Conservation (phyloP, 2,888 invertebrate species). For the Brenthis hecate region DNA sequence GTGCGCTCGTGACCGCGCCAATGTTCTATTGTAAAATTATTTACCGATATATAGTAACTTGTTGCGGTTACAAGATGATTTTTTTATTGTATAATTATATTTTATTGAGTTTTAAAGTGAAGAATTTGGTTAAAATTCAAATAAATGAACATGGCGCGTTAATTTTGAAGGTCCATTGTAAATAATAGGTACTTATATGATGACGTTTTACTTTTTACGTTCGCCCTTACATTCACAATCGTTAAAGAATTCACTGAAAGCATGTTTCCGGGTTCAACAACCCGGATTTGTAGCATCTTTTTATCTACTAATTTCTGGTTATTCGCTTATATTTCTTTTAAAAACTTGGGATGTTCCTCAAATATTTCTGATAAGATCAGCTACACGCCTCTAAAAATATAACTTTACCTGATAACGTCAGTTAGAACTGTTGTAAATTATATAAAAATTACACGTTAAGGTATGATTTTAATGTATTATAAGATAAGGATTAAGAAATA, state of each 20-base stretch:
- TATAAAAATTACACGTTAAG: too few species aligned
- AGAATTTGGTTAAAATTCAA: background rate
- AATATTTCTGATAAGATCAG: constrained; percentile 5
- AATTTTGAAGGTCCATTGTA: background rate
- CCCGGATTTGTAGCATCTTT: constrained; percentile 58
- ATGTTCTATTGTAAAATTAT: constrained; percentile 27
- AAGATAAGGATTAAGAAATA: too few species aligned
- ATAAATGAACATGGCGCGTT: too few species aligned
- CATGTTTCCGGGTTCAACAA: constrained; percentile 55
- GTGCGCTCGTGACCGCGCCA: constrained; percentile 67
- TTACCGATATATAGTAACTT: constrained; percentile 22
- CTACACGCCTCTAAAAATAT: background rate
- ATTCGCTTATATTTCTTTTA: constrained; percentile 20
- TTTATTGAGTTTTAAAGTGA: background rate
- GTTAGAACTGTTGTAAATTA: background rate
- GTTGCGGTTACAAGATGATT: constrained; percentile 1
- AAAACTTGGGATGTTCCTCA: constrained; percentile 8
- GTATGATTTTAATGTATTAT: too few species aligned
- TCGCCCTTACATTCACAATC: constrained; percentile 22
- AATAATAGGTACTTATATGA: background rate
- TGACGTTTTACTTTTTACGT: constrained; percentile 7
- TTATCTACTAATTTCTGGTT: constrained; percentile 43
- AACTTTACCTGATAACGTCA: background rate
- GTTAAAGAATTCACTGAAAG: constrained; percentile 20
- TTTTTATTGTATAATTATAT: background rate